A percentile compares a stretch with the other conserved stretches of the same genome.
phyloP scores from a whole-genome alignment of 2,113 vertebrate species.

The Hepsetus odoe region DNA sequence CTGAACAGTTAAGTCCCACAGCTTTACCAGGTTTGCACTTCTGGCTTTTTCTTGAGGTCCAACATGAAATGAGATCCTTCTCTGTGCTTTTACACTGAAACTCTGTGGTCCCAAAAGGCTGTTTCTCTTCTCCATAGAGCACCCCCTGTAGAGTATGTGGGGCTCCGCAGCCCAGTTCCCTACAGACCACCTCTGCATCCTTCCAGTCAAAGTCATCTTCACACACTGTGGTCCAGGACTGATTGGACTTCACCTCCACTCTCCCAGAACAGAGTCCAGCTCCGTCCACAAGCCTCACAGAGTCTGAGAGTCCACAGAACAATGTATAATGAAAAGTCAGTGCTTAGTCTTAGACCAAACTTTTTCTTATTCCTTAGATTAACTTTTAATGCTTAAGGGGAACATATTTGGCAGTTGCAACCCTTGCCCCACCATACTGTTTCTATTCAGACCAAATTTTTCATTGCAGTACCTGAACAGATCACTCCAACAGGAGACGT shows the following conservation, averaged over 20 bases:
- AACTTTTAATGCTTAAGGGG: too few relatives aligned
- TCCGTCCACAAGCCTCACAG: background rate
- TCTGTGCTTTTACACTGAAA: slow-evolving; percentile 2
- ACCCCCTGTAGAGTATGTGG: background rate
- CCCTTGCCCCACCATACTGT: too few relatives aligned
- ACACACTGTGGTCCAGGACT: too few relatives aligned
- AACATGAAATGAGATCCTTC: background rate
- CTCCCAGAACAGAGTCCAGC: background rate
- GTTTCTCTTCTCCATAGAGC: background rate
- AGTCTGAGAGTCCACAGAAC: background rate
- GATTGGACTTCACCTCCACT: background rate
- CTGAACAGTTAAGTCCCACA: background rate
- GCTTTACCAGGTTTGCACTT: background rate
- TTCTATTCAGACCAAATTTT: background rate
- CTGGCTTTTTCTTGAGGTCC: background rate
- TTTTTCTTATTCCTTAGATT: too few relatives aligned
- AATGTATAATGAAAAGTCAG: too few relatives aligned
- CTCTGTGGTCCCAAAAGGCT: background rate
- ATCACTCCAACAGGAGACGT: background rate
- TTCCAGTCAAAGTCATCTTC: too few relatives aligned
- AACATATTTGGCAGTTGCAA: too few relatives aligned
- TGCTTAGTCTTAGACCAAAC: too few relatives aligned
- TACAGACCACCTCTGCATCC: too few relatives aligned
- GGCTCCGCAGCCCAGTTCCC: background rate
- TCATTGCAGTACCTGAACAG: slow-evolving; percentile 4